phyloP scores from a whole-genome alignment of 2,888 invertebrate species.

The Oscheius sp. region DNA sequence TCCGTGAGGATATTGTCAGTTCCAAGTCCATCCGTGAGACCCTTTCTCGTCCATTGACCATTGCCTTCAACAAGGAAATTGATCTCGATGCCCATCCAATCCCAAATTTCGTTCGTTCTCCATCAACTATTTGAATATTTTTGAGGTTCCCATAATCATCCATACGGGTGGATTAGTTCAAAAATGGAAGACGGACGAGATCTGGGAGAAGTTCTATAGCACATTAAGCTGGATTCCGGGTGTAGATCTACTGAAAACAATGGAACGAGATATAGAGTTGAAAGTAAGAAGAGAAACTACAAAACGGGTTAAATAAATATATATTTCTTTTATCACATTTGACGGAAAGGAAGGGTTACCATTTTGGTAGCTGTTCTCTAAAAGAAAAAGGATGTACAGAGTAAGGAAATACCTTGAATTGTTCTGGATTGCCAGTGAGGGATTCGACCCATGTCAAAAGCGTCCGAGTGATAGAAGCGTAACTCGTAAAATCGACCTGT shows the following conservation, averaged over 20 bases:
- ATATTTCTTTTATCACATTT: neutral
- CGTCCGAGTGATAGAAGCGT: conserved; percentile 57
- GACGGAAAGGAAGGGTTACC: conserved; percentile 34
- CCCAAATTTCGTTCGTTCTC: conserved; percentile 37
- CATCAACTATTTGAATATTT: neutral
- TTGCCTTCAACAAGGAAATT: conserved; percentile 46
- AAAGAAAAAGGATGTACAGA: no score
- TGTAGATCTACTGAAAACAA: conserved; percentile 15
- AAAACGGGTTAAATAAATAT: neutral
- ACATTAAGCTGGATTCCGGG: conserved; percentile 28
- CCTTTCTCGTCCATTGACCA: conserved; percentile 34
- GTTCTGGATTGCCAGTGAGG: conserved; percentile 38
- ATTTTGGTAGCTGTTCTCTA: conserved; percentile 42
- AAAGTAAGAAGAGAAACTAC: conserved; percentile 14
- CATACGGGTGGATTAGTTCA: conserved; percentile 28
- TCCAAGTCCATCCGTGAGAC: conserved; percentile 26
- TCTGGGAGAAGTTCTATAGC: conserved; percentile 18
- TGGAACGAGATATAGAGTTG: conserved; percentile 24
- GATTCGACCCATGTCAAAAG: conserved; percentile 50
- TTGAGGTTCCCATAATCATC: conserved; percentile 38
- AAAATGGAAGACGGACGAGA: conserved; percentile 9
- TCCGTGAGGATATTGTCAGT: conserved; percentile 18
- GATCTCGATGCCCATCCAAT: conserved; percentile 51
- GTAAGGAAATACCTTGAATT: conserved; percentile 39
- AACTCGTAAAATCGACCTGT: conserved; percentile 59